Base-by-base conservation (phyloP, 2,113 vertebrate species). In the Sander lucioperca region DNA sequence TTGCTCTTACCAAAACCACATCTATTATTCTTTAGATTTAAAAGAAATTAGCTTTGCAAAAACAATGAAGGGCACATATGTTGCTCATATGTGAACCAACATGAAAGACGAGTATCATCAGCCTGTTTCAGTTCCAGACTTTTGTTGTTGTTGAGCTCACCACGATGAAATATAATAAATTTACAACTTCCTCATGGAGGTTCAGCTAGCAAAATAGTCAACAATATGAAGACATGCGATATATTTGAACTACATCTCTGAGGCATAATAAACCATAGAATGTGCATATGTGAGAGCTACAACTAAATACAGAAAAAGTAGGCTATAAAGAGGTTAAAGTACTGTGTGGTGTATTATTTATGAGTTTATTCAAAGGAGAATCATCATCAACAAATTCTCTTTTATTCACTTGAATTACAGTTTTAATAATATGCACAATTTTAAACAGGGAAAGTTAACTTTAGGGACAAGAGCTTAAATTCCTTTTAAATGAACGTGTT, bases 91-190 rank as follows among this genome's bases (percentile, higher is more conserved):
- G 85, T 45, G 30, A 69, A 51, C 43, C 63, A 36, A 23, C 58
- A 21, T 45, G 25, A 50, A 71, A 62, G 10, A 62, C 12, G 2
- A 67, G 67, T 69, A 23, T 79, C 33, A 57, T 19, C 36, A 65
- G 64, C 18, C 51, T 79, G 58, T 81, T 91, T 75, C 36, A 73
- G 5, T 79, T 68, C 51, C 48, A 77, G 53, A 30, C 75, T 27
- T 77, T 58, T 72, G 47, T 36, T 77, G 50, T 30, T 64, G 50
- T 59, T 64, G 2, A 74, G 54, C 30, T 76, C 64, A 56, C 39
- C 7, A 14, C 30, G 23, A 84, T 14, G 45, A 73, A 73, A 61
- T 12, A 6, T 14, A 59, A 27, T 18, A 27, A 68, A 74, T 84
- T 66, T 73, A 83, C 30, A 68, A 8, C 75, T 58, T 83, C 70